phyloP scores from a whole-genome alignment of 2,113 vertebrate genomes.

The Sylvietta virens region DNA sequence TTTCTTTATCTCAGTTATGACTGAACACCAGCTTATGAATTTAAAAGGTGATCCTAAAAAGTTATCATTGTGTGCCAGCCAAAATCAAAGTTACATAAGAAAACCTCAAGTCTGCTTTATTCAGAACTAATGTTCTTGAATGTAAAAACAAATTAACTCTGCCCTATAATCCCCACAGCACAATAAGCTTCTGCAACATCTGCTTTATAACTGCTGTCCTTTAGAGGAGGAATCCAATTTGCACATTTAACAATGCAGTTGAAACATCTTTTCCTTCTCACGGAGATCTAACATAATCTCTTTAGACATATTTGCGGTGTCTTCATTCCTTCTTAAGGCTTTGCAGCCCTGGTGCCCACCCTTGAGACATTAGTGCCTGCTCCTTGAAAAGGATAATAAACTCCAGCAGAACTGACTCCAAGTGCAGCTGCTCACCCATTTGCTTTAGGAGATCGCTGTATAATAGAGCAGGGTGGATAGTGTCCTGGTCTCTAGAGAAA shows the following conservation, averaged over 20 bases:
- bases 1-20: background rate
- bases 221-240: background rate
- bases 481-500: background rate
- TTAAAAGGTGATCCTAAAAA: background rate
- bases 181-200: background rate
- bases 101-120: background rate
- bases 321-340: background rate
- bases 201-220: background rate
- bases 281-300: background rate
- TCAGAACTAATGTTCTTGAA: background rate
- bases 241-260: background rate
- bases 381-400: background rate
- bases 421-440: background rate
- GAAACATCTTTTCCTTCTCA: background rate
- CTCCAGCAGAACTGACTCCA: background rate
- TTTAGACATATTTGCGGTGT: background rate
- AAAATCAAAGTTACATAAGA: background rate
- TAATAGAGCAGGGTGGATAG: background rate
- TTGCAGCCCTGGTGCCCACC: background rate
- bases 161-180: background rate
- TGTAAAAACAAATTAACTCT: background rate
- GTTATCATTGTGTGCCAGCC: background rate
- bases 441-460: slow-evolving; percentile 24
- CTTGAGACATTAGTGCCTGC: background rate
- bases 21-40: background rate